These are phyloP conservation scores for Drosophila nr. medialis DNA, from an alignment of 2,888 invertebrate genomes.

Conservation along the genomic window DNA sequence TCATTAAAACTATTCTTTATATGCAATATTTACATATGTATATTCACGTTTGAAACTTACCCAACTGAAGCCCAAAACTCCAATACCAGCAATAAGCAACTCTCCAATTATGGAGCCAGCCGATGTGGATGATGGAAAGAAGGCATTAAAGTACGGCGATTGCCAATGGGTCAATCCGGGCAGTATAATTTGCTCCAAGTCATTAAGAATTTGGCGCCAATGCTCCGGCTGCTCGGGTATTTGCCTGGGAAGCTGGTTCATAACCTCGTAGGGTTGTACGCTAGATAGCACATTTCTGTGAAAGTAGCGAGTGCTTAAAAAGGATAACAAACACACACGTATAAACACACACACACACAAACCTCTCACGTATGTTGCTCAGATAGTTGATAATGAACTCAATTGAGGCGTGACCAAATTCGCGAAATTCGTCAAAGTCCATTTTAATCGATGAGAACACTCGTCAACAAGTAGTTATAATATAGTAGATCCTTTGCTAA, in stretches of 20 bases:
- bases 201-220: conserved; percentile 70
- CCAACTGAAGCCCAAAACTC: conserved; percentile 78
- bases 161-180: conserved; percentile 80
- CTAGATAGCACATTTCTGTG: conserved; percentile 71
- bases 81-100: conserved; percentile 74
- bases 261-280: conserved; percentile 60
- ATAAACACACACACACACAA: conserved; percentile 61
- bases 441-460: conserved; percentile 84
- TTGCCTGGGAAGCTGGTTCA: conserved; percentile 65
- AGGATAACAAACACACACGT: conserved; percentile 19
- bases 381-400: conserved; percentile 96
- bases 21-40: neutral
- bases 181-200: conserved; percentile 71
- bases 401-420: conserved; percentile 94
- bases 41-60: conserved; percentile 52
- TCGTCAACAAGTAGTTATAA: neutral
- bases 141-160: conserved; percentile 78
- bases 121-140: conserved; percentile 74
- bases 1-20: neutral
- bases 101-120: conserved; percentile 78
- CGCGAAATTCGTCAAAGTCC: conserved; percentile 91
- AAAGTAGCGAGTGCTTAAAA: conserved; percentile 33
- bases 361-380: conserved; percentile 92
- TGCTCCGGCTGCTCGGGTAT: conserved; percentile 78
- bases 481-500: conserved; percentile 35